Evolutionary conservation across 2,888 invertebrate genomes (phyloP), one percentile per base, ranked within the genome.

Genomic region (Halictus quadricinctus): DNA sequence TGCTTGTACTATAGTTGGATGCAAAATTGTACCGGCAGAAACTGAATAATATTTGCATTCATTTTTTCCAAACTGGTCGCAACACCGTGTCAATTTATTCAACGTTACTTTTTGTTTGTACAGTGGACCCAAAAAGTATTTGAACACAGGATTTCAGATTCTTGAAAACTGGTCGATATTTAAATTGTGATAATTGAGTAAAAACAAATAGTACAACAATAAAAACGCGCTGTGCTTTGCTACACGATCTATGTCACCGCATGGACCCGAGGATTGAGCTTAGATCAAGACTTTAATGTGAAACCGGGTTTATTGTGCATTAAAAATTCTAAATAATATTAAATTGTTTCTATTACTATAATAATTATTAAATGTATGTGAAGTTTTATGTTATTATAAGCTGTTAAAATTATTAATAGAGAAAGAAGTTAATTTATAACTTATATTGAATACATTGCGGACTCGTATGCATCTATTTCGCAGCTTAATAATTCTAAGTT

Each of bases 51-150:
- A n/a, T 12, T 12, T n/a, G n/a, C 58, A 58, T 58, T 58, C 10
- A 58, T 58, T n/a, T 58, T 12, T n/a, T 12, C n/a, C 58, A n/a
- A 10, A 58, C n/a, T 1, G 4, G 58, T n/a, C 58, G 4, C n/a
- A n/a, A 58, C 58, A 58, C 12, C 58, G n/a, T 58, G n/a, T n/a
- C 58, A 58, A n/a, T n/a, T n/a, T 58, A 58, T 58, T 58, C 58
- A 58, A n/a, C 58, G n/a, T 58, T 58, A 58, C n/a, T 10, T 58
- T 58, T n/a, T 58, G 54, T 58, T 46, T 46, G 12, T 58, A 58
- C 21, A n/a, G 58, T 12, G 58, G 58, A 58, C 4, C 10, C n/a
- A 4, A 12, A 4, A n/a, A 58, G 12, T 58, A 4, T n/a, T 58
- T 58, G 0, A 58, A n/a, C 54, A 10, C 54, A n/a, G 8, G 8